Conservation (phyloP, 1,140 invertebrate genomes). For the Formica exsecta region DNA sequence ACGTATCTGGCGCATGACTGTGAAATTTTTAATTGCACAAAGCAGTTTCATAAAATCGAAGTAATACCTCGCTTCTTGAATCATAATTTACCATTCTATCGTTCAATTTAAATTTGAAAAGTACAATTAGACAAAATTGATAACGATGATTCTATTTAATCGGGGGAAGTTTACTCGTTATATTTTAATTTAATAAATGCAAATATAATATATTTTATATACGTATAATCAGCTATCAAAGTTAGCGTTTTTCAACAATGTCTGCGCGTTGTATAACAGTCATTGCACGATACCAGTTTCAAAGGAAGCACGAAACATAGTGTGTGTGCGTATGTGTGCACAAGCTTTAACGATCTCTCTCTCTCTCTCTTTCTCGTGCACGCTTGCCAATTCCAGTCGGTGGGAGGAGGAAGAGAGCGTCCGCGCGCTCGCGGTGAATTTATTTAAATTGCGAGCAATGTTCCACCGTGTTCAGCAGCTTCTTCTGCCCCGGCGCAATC, state of each 20-base stretch:
- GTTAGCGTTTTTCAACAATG: neutral
- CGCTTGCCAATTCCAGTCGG: slow-evolving; percentile 11
- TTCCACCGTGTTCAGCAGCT: slow-evolving; percentile 86
- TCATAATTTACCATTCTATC: neutral
- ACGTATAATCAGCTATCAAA: too few species aligned
- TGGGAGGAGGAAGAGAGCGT: slow-evolving; percentile 5
- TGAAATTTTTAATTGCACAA: neutral
- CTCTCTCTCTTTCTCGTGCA: neutral
- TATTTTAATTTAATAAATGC: slow-evolving; percentile 3
- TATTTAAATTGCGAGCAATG: slow-evolving; percentile 86
- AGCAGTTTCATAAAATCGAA: neutral
- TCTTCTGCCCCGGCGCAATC: slow-evolving; percentile 80
- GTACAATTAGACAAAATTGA: neutral
- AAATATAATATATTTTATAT: neutral
- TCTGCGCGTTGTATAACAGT: neutral
- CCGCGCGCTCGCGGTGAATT: slow-evolving; percentile 79
- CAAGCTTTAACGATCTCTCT: slow-evolving; percentile 29
- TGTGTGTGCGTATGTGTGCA: neutral
- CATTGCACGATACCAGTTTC: slow-evolving; percentile 10
- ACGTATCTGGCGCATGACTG: neutral
- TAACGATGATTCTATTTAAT: too few species aligned
- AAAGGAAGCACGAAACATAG: slow-evolving; percentile 3
- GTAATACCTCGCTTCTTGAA: neutral
- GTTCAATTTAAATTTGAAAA: neutral
- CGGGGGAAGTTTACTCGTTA: neutral